phyloP scores from a whole-genome alignment of 2,888 invertebrate species.

The Ceramica pisi region DNA sequence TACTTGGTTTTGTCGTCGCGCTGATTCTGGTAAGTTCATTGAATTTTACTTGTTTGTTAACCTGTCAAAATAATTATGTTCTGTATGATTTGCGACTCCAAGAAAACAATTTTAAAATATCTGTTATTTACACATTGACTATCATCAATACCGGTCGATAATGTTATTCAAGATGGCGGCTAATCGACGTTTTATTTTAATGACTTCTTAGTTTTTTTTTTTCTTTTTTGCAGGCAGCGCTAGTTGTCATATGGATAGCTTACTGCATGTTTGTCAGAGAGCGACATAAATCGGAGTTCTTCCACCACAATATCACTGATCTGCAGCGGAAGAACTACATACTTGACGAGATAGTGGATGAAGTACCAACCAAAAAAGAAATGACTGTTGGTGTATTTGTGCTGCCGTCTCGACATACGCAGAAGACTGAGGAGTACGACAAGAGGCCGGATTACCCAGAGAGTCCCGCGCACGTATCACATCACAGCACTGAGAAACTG shows the following conservation, averaged over 20 bases:
- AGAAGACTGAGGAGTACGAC: constrained; percentile 78
- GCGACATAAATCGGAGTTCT: constrained; percentile 80
- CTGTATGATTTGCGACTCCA: not conserved
- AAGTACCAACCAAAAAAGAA: constrained; percentile 69
- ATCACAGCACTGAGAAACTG: constrained; percentile 77
- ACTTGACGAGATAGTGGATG: constrained; percentile 72
- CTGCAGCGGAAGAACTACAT: constrained; percentile 76
- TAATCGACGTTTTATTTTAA: constrained; percentile 11
- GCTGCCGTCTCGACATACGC: constrained; percentile 80
- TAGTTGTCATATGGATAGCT: constrained; percentile 83
- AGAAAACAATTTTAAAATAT: not conserved
- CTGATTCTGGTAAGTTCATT: constrained; percentile 82
- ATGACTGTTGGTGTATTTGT: constrained; percentile 81
- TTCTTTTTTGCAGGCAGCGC: constrained; percentile 76
- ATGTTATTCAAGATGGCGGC: constrained; percentile 24
- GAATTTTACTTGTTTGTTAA: constrained; percentile 3
- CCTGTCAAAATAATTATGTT: not conserved
- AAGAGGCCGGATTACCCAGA: constrained; percentile 87
- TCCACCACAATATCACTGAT: constrained; percentile 82
- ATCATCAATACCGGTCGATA: constrained; percentile 6
- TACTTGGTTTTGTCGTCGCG: constrained; percentile 83
- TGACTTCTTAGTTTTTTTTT: not conserved
- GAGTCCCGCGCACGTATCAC: constrained; percentile 75
- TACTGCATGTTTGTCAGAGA: constrained; percentile 87
- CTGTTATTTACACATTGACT: not conserved